Conservation (phyloP, 2,797 vertebrate species). For the Onychomys leucogaster region DNA sequence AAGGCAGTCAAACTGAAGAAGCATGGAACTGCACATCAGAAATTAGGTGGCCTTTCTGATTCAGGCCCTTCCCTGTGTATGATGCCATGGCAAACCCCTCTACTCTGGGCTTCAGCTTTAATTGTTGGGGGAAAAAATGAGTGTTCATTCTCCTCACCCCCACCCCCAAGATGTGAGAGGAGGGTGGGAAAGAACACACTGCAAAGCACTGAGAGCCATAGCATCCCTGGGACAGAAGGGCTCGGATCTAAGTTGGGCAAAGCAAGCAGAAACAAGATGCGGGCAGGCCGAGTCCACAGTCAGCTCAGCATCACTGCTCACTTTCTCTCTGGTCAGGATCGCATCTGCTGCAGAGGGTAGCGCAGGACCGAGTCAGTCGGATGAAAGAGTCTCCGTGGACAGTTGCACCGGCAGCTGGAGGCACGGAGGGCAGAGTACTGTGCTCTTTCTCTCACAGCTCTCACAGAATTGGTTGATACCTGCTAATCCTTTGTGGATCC, state of each 20-base stretch:
- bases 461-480: neutral
- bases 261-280: neutral
- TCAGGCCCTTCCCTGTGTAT: neutral
- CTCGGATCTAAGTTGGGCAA: neutral
- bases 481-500: neutral
- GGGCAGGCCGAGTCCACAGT: neutral
- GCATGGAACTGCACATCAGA: neutral
- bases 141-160: neutral
- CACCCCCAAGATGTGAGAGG: neutral
- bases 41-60: neutral
- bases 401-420: neutral
- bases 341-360: neutral
- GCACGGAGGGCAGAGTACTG: accelerated
- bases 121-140: neutral
- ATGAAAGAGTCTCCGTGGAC: neutral
- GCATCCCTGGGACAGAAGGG: neutral
- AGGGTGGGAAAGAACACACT: neutral
- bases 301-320: neutral
- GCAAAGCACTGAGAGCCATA: neutral
- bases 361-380: neutral
- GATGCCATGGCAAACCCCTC: neutral
- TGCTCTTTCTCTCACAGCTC: neutral
- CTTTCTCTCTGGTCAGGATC: too few species aligned
- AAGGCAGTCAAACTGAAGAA: neutral
- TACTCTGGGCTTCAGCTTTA: neutral